Conservation (phyloP, 2,113 vertebrate genomes). For the Amia ocellicauda region DNA sequence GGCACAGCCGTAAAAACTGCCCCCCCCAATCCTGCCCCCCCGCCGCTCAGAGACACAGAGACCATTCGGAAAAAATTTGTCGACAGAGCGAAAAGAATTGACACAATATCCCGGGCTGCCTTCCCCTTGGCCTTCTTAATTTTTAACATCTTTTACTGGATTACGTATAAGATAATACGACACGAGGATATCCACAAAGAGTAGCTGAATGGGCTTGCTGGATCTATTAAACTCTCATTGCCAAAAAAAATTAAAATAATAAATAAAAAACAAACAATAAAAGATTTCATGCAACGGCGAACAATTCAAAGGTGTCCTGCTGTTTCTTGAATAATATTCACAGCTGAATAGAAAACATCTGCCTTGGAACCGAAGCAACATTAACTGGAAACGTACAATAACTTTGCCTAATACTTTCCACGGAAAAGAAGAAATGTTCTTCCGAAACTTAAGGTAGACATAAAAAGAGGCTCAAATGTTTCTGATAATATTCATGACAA, state of each 20-base stretch:
- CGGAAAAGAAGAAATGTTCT: background rate
- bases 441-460: background rate
- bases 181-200: constrained; percentile 87
- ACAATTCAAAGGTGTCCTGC: background rate
- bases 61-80: constrained; percentile 94
- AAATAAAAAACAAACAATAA: background rate
- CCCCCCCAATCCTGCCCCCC: constrained; percentile 61
- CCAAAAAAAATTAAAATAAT: constrained; percentile 1
- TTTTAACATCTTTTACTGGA: constrained; percentile 99
- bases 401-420: background rate
- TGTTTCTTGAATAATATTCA: background rate
- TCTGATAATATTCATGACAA: background rate
- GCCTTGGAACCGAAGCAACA: background rate
- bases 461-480: background rate
- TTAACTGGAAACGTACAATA: background rate
- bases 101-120: constrained; percentile 93
- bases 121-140: constrained; percentile 97
- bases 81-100: constrained; percentile 96
- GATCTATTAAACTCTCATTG: background rate
- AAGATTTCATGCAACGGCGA: background rate
- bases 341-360: background rate
- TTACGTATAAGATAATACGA: constrained; percentile 97
- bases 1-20: constrained; percentile 77
- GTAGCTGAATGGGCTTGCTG: constrained; percentile 47
- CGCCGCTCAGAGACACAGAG: constrained; percentile 79